Evolutionary conservation across 2,888 invertebrate genomes (phyloP).

Genomic region (Macrophya alboannulata): DNA sequence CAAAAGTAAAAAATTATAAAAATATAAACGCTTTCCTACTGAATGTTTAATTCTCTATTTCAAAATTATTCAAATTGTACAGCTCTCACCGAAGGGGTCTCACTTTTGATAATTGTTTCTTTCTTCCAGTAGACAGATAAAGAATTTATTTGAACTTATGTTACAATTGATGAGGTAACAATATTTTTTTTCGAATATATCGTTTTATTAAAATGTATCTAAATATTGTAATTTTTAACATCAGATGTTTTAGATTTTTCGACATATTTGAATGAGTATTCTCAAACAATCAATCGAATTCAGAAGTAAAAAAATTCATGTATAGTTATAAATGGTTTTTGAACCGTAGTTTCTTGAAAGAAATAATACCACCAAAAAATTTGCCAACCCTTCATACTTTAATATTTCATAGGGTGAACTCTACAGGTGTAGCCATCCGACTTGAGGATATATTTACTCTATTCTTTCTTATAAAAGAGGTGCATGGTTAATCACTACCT

Average conservation of each 20-base stretch:
- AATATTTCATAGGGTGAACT: not conserved
- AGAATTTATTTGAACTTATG: not conserved
- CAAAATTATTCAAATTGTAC: not conserved
- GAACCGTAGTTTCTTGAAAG: not conserved
- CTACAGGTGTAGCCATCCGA: not conserved
- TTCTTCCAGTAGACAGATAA: not conserved
- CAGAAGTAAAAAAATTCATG: not conserved
- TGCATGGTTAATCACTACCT: slow-evolving; percentile 70
- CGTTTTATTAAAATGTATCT: not conserved
- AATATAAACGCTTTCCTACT: slow-evolving; percentile 3
- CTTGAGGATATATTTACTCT: slow-evolving; percentile 50
- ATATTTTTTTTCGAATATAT: too few relatives aligned
- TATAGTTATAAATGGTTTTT: not conserved
- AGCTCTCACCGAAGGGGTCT: not conserved
- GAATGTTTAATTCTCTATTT: not conserved
- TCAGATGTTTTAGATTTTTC: not conserved
- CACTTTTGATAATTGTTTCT: not conserved
- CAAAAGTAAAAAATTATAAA: not conserved
- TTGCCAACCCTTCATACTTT: not conserved
- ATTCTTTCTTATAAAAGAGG: slow-evolving; percentile 63
- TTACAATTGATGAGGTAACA: too few relatives aligned
- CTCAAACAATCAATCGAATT: not conserved
- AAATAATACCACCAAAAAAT: not conserved
- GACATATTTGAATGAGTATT: not conserved
- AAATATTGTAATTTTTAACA: not conserved